Conservation (phyloP, 2,113 vertebrate species). For the Brachypodius melanocephalos region DNA sequence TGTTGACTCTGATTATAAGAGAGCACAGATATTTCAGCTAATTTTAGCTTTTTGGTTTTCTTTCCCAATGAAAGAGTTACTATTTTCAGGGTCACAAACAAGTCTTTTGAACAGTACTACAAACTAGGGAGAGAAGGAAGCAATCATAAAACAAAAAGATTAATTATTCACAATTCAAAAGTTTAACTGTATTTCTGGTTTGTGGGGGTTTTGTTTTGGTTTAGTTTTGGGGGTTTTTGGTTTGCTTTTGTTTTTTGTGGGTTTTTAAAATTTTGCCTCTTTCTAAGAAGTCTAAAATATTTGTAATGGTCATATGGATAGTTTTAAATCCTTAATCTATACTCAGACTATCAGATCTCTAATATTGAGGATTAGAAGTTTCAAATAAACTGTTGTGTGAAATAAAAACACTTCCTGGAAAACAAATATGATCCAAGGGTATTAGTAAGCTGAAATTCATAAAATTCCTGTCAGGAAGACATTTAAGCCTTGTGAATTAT, state of each 20-base stretch:
- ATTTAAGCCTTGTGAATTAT: background rate
- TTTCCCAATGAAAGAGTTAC: background rate
- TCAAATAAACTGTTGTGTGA: background rate
- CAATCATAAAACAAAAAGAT: background rate
- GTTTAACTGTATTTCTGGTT: background rate
- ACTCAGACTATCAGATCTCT: background rate
- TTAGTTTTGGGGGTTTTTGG: accelerated
- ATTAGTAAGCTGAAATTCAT: background rate
- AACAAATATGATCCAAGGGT: background rate
- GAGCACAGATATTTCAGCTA: background rate
- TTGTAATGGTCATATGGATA: background rate
- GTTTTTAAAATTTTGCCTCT: background rate
- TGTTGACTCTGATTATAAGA: background rate
- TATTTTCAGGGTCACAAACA: background rate
- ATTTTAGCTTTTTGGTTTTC: background rate
- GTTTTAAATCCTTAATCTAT: background rate
- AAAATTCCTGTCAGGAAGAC: background rate
- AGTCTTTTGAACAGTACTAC: background rate
- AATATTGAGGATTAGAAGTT: background rate
- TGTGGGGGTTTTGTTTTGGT: accelerated
- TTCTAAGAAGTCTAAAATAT: background rate
- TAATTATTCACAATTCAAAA: background rate
- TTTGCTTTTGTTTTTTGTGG: background rate
- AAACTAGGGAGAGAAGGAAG: background rate
- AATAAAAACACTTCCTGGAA: background rate